Evolutionary conservation across 2,888 invertebrate genomes (phyloP).

Genomic region (Diaperis boleti): DNA sequence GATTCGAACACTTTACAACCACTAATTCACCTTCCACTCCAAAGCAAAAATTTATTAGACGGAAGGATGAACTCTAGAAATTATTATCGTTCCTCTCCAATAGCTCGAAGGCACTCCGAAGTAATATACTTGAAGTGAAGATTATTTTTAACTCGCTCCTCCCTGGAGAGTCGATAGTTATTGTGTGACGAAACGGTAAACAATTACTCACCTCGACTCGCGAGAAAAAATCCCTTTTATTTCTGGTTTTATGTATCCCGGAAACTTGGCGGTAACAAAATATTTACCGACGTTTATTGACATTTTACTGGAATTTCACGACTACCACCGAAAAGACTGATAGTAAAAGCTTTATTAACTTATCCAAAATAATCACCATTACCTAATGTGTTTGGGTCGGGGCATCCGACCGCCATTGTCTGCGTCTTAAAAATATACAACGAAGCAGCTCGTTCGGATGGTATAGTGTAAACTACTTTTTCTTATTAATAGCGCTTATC

Average conservation of each 20-base stretch:
- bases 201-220: constrained; percentile 33
- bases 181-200: constrained; percentile 36
- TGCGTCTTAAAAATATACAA: constrained; percentile 14
- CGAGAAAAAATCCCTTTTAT: constrained; percentile 34
- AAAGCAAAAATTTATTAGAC: neutral
- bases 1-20: neutral
- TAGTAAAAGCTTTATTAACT: constrained; percentile 44
- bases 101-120: constrained; percentile 3
- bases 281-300: constrained; percentile 44
- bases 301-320: constrained; percentile 42
- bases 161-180: constrained; percentile 32
- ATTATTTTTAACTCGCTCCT: constrained; percentile 25
- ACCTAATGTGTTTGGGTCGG: constrained; percentile 22
- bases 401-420: constrained; percentile 31
- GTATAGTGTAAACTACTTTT: constrained; percentile 13
- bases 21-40: neutral
- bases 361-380: constrained; percentile 38
- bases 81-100: constrained; percentile 5
- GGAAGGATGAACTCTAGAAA: neutral
- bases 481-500: constrained; percentile 18
- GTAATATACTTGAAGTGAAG: constrained; percentile 1
- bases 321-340: constrained; percentile 38
- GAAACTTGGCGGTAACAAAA: constrained; percentile 44
- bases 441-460: too few relatives aligned
- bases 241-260: constrained; percentile 42